Base-by-base conservation (phyloP, 2,113 vertebrate species). In the Pollachius pollachius region DNA sequence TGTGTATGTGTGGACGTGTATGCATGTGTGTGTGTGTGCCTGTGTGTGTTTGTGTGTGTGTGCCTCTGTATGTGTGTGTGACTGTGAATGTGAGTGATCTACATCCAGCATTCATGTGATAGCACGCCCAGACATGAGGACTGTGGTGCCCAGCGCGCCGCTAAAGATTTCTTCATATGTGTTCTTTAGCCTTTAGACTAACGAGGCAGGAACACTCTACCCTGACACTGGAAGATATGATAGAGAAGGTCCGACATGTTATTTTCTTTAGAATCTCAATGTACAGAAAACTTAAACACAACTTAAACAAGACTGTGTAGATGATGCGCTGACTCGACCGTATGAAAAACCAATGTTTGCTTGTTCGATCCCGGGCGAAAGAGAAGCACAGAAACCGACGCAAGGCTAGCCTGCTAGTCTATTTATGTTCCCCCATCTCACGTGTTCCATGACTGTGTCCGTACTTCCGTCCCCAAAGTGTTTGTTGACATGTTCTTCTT, bases 191-290 rank as follows among this genome's bases (percentile, higher is more conserved):
- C 90, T 84, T 96, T 87, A 96, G 95, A 89, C 94, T 99, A 91
- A 96, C 94, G 72, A 97, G 96, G 87, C 96, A 99, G 68, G 97
- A 99, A 81, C 95, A 97, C 87, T 99, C 97, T 89, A 97, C 97
- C 87, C 97, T 96, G 79, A 93, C 94, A 81, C 96, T 99, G 78
- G 92, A 92, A 82, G 89, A 92, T 85, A 91, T 94, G 93, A 89
- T 94, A 78, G 91, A 93, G 77, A 92, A 91, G 83, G 89, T 92
- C 85, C 85, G 81, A 54, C 68, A 71, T 64, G 34, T 75, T 23
- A 76, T 79, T 27, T 70, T 77, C 69, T 72, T 71, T 68, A 82
- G 69, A 71, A 73, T 74, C 76, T 69, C 59, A 75, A 41, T 41
- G 11, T 7, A 11, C 37, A 41, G 37, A 41, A 41, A 41, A 37